These are phyloP conservation scores for Papilio protenor DNA, from an alignment of 2,888 invertebrate species.

Conservation along the genomic window DNA sequence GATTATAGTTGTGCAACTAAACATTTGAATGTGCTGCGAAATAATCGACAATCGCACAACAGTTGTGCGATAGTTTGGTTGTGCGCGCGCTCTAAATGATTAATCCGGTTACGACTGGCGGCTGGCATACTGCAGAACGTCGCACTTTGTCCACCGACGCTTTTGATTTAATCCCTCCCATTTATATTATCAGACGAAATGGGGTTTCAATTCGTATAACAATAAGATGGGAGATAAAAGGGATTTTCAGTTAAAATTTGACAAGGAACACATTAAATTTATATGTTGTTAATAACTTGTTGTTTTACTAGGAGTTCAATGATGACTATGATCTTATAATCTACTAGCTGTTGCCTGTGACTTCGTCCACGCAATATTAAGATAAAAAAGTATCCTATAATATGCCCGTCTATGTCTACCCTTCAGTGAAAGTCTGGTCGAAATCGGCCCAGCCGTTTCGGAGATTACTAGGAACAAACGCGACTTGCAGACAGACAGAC, in stretches of 20 bases:
- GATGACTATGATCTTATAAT: no score
- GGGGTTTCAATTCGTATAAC: background rate
- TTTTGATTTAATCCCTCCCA: constrained; percentile 7
- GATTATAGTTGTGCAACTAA: no score
- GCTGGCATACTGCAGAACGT: background rate
- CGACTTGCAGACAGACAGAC: no score
- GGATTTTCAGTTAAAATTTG: background rate
- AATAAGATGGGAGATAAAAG: background rate
- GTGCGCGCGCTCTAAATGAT: background rate
- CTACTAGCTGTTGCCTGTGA: no score
- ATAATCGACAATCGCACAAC: no score
- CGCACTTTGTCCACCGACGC: background rate
- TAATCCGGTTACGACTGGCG: background rate
- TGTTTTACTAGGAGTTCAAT: background rate
- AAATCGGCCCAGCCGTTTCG: no score
- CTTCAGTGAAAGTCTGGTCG: no score
- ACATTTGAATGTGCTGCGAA: background rate
- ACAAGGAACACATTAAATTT: background rate
- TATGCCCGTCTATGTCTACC: no score
- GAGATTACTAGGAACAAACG: no score
- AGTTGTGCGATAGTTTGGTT: no score
- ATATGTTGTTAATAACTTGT: background rate
- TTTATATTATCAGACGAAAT: constrained; percentile 7
- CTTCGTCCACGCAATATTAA: no score
- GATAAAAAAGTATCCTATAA: no score